These are phyloP conservation scores for Drosophila arizonae DNA, from an alignment of 1,140 invertebrate genomes.

Conservation along the genomic window DNA sequence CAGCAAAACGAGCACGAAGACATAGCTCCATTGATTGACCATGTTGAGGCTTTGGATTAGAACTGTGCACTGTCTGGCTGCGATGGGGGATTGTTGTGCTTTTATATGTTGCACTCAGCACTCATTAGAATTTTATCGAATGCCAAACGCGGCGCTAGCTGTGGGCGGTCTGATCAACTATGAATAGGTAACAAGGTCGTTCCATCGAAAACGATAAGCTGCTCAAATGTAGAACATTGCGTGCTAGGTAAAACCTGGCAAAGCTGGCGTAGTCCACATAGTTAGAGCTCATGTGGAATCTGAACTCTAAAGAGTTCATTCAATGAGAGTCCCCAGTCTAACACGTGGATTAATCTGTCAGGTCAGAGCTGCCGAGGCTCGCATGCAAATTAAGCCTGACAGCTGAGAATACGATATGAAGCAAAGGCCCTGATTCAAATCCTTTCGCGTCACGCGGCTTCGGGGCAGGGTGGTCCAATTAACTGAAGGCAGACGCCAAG, in stretches of 20 bases:
- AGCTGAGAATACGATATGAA: constrained; percentile 50
- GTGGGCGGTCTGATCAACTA: constrained; percentile 62
- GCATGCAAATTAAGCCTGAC: constrained; percentile 54
- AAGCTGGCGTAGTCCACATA: neutral
- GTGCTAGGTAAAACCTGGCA: neutral
- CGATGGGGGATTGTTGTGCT: constrained; percentile 13
- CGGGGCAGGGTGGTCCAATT: constrained; percentile 71
- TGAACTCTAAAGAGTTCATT: neutral
- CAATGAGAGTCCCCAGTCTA: constrained; percentile 16
- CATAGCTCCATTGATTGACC: constrained; percentile 6
- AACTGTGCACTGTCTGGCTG: constrained; percentile 8
- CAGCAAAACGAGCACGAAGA: constrained; percentile 27
- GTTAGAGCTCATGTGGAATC: neutral
- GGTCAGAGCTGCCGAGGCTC: constrained; percentile 8
- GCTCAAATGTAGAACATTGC: neutral
- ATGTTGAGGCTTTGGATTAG: constrained; percentile 19
- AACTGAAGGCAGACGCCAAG: constrained; percentile 58
- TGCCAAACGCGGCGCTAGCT: constrained; percentile 33
- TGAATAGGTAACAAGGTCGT: constrained; percentile 62
- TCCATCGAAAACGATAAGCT: constrained; percentile 19
- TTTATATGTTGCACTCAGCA: constrained; percentile 53
- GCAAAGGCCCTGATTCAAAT: constrained; percentile 39
- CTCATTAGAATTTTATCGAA: constrained; percentile 72
- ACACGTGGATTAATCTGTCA: constrained; percentile 69
- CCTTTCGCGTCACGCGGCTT: constrained; percentile 33